Conservation (phyloP, 2,888 invertebrate genomes). For the Pheosia gnoma region DNA sequence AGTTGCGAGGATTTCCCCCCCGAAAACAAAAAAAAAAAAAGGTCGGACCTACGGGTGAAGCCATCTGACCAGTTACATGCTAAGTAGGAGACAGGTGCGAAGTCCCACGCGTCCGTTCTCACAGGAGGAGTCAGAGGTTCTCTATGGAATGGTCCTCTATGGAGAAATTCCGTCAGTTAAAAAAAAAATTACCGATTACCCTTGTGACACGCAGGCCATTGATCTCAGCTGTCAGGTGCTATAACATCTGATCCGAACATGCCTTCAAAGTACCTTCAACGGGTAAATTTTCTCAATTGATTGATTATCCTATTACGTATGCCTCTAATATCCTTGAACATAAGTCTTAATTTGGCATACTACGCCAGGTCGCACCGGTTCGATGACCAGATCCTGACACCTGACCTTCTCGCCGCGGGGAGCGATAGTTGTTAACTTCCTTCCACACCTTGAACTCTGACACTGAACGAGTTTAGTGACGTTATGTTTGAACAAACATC, state of each 20-base stretch:
- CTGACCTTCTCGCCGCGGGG: background rate
- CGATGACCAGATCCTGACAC: constrained; percentile 2
- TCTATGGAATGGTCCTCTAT: no score
- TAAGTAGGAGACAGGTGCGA: no score
- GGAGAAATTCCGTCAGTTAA: no score
- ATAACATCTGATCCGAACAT: background rate
- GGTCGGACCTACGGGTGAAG: no score
- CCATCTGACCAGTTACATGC: no score
- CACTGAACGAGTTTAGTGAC: background rate
- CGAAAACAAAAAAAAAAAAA: no score
- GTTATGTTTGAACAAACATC: background rate
- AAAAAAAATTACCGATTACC: background rate
- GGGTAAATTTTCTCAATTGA: background rate
- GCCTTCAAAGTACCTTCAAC: background rate
- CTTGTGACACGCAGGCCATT: background rate
- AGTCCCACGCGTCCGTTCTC: no score
- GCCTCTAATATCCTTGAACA: background rate
- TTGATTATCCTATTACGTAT: background rate
- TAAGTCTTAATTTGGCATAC: background rate
- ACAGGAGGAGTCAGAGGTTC: no score
- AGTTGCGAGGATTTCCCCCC: no score
- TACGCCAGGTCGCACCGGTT: constrained; percentile 1
- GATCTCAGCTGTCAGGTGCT: background rate
- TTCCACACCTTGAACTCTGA: constrained; percentile 3
- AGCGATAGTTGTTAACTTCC: background rate